These are phyloP conservation scores for Helogale parvula DNA, from an alignment of 2,113 vertebrate genomes.

Conservation along the genomic window DNA sequence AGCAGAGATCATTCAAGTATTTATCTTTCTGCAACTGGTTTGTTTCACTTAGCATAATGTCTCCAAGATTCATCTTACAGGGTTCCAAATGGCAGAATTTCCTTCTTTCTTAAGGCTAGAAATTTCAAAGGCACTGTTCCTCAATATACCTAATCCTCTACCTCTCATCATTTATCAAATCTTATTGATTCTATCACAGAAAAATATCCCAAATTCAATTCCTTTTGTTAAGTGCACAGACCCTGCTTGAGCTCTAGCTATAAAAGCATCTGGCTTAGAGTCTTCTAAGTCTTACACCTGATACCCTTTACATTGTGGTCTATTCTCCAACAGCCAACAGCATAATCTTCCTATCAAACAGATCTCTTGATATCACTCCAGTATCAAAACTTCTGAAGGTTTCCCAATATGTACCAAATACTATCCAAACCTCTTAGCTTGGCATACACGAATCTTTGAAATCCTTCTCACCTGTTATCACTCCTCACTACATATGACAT, in stretches of 20 bases:
- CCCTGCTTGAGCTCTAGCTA: background rate
- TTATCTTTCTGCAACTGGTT: background rate
- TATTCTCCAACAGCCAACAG: background rate
- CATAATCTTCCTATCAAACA: background rate
- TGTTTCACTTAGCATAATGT: background rate
- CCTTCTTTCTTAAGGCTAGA: background rate
- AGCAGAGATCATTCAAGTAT: background rate
- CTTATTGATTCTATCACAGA: background rate
- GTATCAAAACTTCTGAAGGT: background rate
- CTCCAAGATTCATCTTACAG: background rate
- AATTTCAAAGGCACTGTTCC: background rate
- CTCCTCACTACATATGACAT: background rate
- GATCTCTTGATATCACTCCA: background rate
- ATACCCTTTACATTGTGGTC: background rate
- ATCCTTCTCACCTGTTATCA: background rate
- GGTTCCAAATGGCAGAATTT: background rate
- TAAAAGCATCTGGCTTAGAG: background rate
- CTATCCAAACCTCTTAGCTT: background rate
- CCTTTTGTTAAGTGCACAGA: background rate
- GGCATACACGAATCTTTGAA: background rate
- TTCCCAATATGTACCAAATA: background rate
- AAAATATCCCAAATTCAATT: slow-evolving; percentile 13
- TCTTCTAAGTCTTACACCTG: background rate
- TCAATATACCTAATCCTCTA: background rate
- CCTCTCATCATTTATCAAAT: slow-evolving; percentile 1